Evolutionary conservation across 2,888 invertebrate species (phyloP).

Genomic region (Caenorhabditis afra): DNA sequence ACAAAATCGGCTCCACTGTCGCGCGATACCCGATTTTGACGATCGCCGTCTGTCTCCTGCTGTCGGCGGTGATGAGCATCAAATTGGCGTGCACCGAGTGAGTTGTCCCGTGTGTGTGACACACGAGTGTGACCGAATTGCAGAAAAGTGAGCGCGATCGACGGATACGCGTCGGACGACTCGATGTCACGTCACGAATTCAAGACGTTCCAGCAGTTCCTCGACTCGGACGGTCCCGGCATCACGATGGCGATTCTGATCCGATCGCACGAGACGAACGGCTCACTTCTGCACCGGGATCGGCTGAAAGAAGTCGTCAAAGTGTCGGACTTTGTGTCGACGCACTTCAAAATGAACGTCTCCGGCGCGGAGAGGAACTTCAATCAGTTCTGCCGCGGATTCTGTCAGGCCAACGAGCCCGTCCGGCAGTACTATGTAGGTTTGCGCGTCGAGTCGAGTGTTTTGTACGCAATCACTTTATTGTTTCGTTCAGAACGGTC

Average conservation of each 20-base stretch:
- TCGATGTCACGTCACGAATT: constrained; percentile 58
- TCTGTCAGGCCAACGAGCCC: constrained; percentile 76
- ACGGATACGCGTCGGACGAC: constrained; percentile 60
- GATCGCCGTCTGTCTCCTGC: constrained; percentile 59
- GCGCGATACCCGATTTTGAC: constrained; percentile 60
- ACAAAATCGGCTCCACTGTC: constrained; percentile 56
- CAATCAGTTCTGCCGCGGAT: constrained; percentile 72
- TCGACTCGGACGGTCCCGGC: constrained; percentile 70
- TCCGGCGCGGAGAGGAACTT: constrained; percentile 59
- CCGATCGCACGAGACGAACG: constrained; percentile 58
- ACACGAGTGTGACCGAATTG: neutral
- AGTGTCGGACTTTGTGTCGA: constrained; percentile 56
- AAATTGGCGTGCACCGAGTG: constrained; percentile 61
- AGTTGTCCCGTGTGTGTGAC: constrained; percentile 20
- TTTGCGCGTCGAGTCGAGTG: neutral
- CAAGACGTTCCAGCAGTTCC: constrained; percentile 62
- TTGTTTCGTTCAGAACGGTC: constrained; percentile 74
- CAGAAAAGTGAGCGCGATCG: constrained; percentile 62
- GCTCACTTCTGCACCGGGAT: constrained; percentile 41
- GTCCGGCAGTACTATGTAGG: constrained; percentile 67
- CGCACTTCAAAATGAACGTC: constrained; percentile 54
- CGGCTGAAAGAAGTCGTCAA: constrained; percentile 51
- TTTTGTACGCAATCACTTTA: no score
- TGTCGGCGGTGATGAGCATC: constrained; percentile 62
- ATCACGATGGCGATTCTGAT: constrained; percentile 66